Conservation (phyloP, 2,113 vertebrate genomes). For the Stictonetta naevosa region DNA sequence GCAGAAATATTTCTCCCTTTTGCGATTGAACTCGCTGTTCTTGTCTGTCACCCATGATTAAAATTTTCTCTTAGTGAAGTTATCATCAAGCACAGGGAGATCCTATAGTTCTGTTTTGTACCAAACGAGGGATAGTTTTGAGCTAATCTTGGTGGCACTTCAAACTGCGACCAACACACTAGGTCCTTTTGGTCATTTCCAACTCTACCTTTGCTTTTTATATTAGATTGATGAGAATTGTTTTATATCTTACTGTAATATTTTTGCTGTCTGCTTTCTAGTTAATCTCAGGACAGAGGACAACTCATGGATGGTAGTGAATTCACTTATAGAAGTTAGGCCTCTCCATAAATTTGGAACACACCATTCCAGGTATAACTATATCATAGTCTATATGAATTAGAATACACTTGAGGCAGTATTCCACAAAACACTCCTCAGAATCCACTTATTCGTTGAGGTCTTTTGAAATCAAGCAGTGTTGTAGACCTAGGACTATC, state of each 20-base stretch:
- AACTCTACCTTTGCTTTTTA: background rate
- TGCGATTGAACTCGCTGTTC: background rate
- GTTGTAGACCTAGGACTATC: background rate
- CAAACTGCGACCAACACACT: background rate
- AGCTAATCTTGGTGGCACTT: background rate
- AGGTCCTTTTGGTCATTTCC: background rate
- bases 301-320: background rate
- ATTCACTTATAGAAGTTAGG: background rate
- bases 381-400: background rate
- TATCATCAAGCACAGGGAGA: background rate
- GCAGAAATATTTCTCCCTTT: background rate
- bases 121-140: background rate
- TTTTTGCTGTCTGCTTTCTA: background rate
- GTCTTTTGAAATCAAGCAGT: background rate
- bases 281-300: background rate
- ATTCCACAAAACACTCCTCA: background rate
- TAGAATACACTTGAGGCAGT: background rate
- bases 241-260: background rate
- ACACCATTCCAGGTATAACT: background rate
- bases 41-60: background rate
- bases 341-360: background rate
- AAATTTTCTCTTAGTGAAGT: background rate
- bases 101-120: background rate
- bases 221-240: background rate
- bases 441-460: background rate